Evolutionary conservation across 2,888 invertebrate species (phyloP), one percentile per base, ranked within the genome.

Genomic region (Odontothrips loti): DNA sequence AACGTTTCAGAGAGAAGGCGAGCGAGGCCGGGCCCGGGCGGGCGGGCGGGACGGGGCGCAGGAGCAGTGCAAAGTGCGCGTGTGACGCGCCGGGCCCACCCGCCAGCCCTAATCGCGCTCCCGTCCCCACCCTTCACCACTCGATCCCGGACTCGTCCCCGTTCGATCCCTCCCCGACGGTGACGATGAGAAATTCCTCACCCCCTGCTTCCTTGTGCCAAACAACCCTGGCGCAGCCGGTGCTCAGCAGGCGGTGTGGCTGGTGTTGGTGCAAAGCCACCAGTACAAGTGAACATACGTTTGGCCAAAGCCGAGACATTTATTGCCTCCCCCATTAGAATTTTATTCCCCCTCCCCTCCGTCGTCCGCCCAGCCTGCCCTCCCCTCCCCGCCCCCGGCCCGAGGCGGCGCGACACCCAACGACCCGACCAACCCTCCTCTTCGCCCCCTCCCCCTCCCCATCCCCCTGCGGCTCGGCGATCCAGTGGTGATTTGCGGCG

Each of bases 261-360:
- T n/a, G 58, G 58, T 43, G 34, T 43, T 43, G 68, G 68, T 75
- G 68, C 27, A 75, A 75, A 75, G 68, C 68, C 68, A 27, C 68
- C 68, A 75, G 68, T 75, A 75, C 68, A 75, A 75, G 68, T 75
- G 68, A 75, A 75, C 68, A 75, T 75, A 75, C 68, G 68, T 75
- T 75, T 75, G 68, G 68, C 68, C 68, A 27, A 43, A 75, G 68
- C 68, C 68, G 68, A 27, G 68, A 75, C 68, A 75, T 75, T 75
- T 75, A 75, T 75, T 75, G 68, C 68, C 68, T 23, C 27, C 27
- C 27, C 68, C 68, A 75, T 75, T 75, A 75, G 68, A 75, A 75
- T 75, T 75, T 75, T 75, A 75, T 75, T 27, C 68, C 68, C 8
- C 68, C 23, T 15, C 27, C 68, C 27, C 27, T 27, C 68, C 23